Conservation (phyloP, 2,797 vertebrate species). For the Aratinga solstitialis region DNA sequence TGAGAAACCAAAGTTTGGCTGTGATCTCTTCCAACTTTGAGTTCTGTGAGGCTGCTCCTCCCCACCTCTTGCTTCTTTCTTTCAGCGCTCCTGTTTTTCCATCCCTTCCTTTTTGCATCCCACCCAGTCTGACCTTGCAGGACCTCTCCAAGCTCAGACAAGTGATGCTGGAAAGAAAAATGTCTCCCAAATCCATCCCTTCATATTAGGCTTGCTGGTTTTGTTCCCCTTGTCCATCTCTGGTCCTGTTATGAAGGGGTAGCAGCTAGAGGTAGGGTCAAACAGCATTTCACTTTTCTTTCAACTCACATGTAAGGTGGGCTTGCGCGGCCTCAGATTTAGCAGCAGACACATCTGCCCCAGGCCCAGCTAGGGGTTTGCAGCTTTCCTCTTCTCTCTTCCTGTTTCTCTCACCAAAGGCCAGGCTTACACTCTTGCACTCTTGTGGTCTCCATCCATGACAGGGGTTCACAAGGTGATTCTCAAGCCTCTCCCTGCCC, state of each 20-base stretch:
- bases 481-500: not conserved
- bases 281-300: not conserved
- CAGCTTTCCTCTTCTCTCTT: not conserved
- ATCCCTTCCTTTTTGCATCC: not conserved
- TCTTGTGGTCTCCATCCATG: not conserved
- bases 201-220: not conserved
- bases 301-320: not conserved
- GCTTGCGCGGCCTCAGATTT: not conserved
- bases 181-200: not conserved
- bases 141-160: not conserved
- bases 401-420: not conserved
- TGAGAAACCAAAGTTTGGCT: conserved; percentile 13
- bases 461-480: not conserved
- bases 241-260: not conserved
- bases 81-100: not conserved
- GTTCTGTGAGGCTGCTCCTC: not conserved
- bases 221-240: not conserved
- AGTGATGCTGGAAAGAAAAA: not conserved
- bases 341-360: not conserved
- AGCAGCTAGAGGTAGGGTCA: not conserved
- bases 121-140: fast-evolving
- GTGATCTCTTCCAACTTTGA: conserved; percentile 36
- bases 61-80: not conserved
- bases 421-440: not conserved
- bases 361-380: not conserved